A percentile compares a stretch with the other conserved stretches of the same genome.
phyloP scores from a whole-genome alignment of 2,113 vertebrate species.

The Nibea albiflora region DNA sequence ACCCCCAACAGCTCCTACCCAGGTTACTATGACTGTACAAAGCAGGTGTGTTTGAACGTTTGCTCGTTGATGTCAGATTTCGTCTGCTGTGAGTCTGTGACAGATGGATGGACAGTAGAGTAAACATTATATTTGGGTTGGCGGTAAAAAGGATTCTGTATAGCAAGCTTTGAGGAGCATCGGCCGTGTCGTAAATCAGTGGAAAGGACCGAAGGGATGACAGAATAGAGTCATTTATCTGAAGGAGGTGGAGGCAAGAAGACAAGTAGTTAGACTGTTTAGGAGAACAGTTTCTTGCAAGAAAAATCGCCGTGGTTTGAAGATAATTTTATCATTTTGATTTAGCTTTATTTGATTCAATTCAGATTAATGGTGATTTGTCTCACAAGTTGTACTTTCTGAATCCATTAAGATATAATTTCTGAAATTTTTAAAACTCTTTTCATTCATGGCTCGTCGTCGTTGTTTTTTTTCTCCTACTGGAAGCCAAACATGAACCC shows the following conservation, averaged over 20 bases:
- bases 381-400: background rate
- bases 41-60: background rate
- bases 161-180: slow-evolving; percentile 9
- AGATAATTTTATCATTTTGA: background rate
- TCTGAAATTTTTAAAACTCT: too few species aligned
- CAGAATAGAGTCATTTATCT: slow-evolving; percentile 47
- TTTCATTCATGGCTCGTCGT: background rate
- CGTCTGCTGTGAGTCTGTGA: background rate
- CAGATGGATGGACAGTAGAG: background rate
- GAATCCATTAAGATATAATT: too few species aligned
- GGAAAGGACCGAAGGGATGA: background rate
- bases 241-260: background rate
- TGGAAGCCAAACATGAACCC: background rate
- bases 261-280: background rate
- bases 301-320: background rate
- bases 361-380: background rate
- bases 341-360: background rate
- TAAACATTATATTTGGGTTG: background rate
- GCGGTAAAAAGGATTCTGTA: background rate
- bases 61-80: background rate
- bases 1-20: slow-evolving; percentile 79
- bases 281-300: too few species aligned
- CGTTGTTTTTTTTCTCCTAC: background rate
- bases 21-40: slow-evolving; percentile 68
- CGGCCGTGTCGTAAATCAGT: slow-evolving; percentile 46